Evolutionary conservation across 2,797 vertebrate genomes (phyloP).

Genomic region (Champsocephalus esox): DNA sequence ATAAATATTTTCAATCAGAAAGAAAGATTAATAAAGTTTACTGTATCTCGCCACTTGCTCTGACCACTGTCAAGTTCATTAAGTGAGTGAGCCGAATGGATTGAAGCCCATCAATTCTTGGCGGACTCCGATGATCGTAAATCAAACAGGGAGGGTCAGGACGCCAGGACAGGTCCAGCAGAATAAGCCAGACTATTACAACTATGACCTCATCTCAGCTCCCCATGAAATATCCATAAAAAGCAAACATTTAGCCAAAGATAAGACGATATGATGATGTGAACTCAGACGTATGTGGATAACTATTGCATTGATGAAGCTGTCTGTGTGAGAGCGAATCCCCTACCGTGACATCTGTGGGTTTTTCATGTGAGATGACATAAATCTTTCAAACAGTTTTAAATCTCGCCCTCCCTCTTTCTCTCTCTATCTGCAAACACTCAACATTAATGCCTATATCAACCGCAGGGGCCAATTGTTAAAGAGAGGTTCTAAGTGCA

Average conservation of each 20-base stretch:
- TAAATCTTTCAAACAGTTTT: conserved; percentile 94
- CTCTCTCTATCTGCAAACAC: conserved; percentile 65
- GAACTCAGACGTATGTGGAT: conserved; percentile 49
- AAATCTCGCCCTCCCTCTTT: conserved; percentile 84
- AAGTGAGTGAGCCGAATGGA: conserved; percentile 75
- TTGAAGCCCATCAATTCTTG: conserved; percentile 70
- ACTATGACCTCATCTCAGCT: conserved; percentile 75
- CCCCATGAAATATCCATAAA: conserved; percentile 72
- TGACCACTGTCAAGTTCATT: conserved; percentile 83
- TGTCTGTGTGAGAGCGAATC: conserved; percentile 65
- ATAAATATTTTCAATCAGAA: conserved; percentile 36
- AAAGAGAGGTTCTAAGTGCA: conserved; percentile 91
- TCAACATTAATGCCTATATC: conserved; percentile 90
- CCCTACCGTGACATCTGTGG: conserved; percentile 86
- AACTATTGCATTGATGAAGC: conserved; percentile 63
- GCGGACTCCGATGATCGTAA: conserved; percentile 69
- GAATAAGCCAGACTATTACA: conserved; percentile 60
- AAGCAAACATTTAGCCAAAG: conserved; percentile 74
- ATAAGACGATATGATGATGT: conserved; percentile 68
- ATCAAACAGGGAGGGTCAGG: conserved; percentile 72
- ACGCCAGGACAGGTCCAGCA: conserved; percentile 54
- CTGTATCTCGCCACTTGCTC: conserved; percentile 46
- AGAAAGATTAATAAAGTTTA: conserved; percentile 35
- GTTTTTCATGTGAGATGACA: conserved; percentile 97
- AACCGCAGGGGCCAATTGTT: conserved; percentile 93